Evolutionary conservation across 2,888 invertebrate genomes (phyloP), one percentile per base, ranked within the genome.

Genomic region (Gerris lacustris): DNA sequence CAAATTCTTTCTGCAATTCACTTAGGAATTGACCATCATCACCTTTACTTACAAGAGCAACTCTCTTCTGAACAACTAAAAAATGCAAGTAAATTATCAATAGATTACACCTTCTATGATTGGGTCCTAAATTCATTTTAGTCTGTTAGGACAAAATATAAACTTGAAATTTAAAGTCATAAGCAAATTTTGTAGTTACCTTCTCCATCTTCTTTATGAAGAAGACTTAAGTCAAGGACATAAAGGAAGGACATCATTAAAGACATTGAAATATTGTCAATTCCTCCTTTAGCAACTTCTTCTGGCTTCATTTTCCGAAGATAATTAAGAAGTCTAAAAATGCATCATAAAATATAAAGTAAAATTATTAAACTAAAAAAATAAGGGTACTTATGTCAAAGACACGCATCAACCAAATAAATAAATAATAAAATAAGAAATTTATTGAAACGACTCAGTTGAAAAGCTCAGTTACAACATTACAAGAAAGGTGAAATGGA

Each of bases 241-340:
- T 92, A 92, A 5, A 96, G 80, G 64, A 95, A 80, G 0, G 94
- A 88, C 89, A 95, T 90, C 73, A 91, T 84, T 45, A 96, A 80
- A 0, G 90, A 88, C 5, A 94, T 80, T 0, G 89, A 89, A 1
- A 92, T 88, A 77, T 89, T 87, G 79, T 92, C 92, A 43, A 94
- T 82, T 11, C 87, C 87, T 4, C 92, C 92, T 2, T 88, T 83
- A 0, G 86, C 82, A 76, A 87, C 87, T n/a, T 75, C 75, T 70
- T 79, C 76, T 6, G 79, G 77, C 72, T 78, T 78, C 31, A 76
- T 76, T 44, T 76, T 77, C 62, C 79, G 77, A 17, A 82, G 72
- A 55, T 79, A 76, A 67, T 78, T 75, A 17, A 82, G 71, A 45
- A 81, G 72, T 66, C 78, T 78, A 71, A 66, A 72, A 70, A 31